Conservation (phyloP, 1,140 invertebrate species). For the Anadara kagoshimensis region DNA sequence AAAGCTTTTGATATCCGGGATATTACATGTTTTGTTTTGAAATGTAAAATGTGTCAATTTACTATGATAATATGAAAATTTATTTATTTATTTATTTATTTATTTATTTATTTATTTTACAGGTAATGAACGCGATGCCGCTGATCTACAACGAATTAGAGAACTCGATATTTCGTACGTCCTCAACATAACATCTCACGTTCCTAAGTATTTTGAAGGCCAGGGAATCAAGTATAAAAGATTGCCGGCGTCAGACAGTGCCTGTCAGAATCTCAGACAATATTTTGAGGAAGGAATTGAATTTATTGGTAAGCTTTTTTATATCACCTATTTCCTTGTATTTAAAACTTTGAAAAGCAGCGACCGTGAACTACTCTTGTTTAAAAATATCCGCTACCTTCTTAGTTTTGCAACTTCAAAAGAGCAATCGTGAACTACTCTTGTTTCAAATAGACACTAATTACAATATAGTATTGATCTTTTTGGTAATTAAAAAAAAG, state of each 20-base stretch:
- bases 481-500: too few species aligned
- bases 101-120: constrained; percentile 26
- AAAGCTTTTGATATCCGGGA: too few species aligned
- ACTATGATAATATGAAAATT: neutral
- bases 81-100: neutral
- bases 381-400: too few species aligned
- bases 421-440: too few species aligned
- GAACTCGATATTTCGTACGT: constrained; percentile 76
- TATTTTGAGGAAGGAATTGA: constrained; percentile 93
- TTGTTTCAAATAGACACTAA: too few species aligned
- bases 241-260: constrained; percentile 88
- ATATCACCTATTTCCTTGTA: too few species aligned
- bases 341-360: too few species aligned
- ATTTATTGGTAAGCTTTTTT: constrained; percentile 87
- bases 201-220: constrained; percentile 82
- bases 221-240: constrained; percentile 86
- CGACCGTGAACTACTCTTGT: too few species aligned
- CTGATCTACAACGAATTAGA: constrained; percentile 81
- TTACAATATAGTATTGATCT: too few species aligned
- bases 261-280: constrained; percentile 92
- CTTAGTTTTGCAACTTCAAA: too few species aligned
- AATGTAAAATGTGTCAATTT: too few species aligned
- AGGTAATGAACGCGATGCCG: constrained; percentile 88
- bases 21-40: too few species aligned
- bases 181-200: constrained; percentile 85